Base-by-base conservation (phyloP, 2,797 vertebrate species). In the Erethizon dorsatum region DNA sequence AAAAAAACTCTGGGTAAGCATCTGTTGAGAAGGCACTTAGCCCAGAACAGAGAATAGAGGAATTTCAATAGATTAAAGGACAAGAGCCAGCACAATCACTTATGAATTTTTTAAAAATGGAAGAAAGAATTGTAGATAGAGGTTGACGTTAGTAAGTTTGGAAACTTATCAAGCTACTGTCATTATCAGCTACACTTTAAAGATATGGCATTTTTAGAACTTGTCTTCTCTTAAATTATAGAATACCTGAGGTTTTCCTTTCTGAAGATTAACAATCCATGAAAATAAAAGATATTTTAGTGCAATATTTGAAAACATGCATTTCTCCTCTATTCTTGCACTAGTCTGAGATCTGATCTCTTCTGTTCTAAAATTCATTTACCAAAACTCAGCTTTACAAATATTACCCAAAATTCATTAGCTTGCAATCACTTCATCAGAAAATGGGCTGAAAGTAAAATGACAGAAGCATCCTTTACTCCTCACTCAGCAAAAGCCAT, bases 1-100 rank as follows among this genome's bases (percentile, higher is more conserved):
- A 67, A 33, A 91, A 47, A 93, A 97, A 61, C 22, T 26, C 50
- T 71, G 14, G 2, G 41, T 71, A 20, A 97, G 52, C 73, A 94
- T 86, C 88, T 94, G 90, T 96, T 82, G 67, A 96, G 59, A 94
- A 96, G 82, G 85, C 83, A 89, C n/a, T 54, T 12, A 86, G 84
- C 61, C 71, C 84, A 90, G 88, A 93, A 85, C 28, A 83, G 52
- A 96, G 45, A 85, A 83, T 77, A 56, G 52, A 37, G 94, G 67
- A 56, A 93, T 95, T 94, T 97, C 95, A 79, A 63, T 54, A 90
- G 73, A 95, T 65, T 56, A 80, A 95, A 75, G 31, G 56, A 73
- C 50, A 89, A 80, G 45, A 92, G 56, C 80, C 77, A 97, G 91
- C 18, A 69, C 52, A 93, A 65, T 69, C 83, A 85, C 84, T 91